A percentile compares a stretch with the other conserved stretches of the same genome.
Conservation (phyloP, 2,888 invertebrate species). For the Tenthredo mesomela region DNA sequence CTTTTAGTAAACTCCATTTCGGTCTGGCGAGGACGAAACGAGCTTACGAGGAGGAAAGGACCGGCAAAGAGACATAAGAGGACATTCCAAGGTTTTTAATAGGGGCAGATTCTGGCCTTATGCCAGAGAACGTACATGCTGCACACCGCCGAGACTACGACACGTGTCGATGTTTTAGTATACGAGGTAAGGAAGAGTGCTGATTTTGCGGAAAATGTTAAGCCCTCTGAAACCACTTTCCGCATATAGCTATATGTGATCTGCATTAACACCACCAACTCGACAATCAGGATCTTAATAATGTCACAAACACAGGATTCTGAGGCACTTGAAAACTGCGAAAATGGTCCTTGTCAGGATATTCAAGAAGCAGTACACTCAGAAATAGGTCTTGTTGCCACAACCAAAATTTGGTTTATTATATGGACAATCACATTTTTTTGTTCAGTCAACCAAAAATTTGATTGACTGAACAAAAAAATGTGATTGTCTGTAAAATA, state of each 20-base stretch:
- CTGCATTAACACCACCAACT: background rate
- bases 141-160: constrained; percentile 50
- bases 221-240: background rate
- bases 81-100: constrained; percentile 69
- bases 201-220: constrained; percentile 24
- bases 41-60: constrained; percentile 51
- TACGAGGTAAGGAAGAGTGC: background rate
- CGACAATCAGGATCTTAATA: background rate
- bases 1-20: constrained; percentile 54
- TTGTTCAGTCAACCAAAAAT: too few species aligned
- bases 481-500: too few species aligned
- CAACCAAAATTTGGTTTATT: too few species aligned
- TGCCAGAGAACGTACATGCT: constrained; percentile 63
- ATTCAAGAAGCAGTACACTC: background rate
- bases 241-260: background rate
- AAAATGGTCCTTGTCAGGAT: background rate
- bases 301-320: background rate
- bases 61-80: constrained; percentile 62
- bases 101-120: constrained; percentile 65
- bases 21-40: constrained; percentile 43
- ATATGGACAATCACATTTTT: too few species aligned
- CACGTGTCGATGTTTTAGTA: background rate
- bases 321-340: background rate
- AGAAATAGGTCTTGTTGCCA: too few species aligned
- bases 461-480: too few species aligned